These are phyloP conservation scores for Scleropages formosus DNA, from an alignment of 2,797 vertebrate species.

Conservation along the genomic window DNA sequence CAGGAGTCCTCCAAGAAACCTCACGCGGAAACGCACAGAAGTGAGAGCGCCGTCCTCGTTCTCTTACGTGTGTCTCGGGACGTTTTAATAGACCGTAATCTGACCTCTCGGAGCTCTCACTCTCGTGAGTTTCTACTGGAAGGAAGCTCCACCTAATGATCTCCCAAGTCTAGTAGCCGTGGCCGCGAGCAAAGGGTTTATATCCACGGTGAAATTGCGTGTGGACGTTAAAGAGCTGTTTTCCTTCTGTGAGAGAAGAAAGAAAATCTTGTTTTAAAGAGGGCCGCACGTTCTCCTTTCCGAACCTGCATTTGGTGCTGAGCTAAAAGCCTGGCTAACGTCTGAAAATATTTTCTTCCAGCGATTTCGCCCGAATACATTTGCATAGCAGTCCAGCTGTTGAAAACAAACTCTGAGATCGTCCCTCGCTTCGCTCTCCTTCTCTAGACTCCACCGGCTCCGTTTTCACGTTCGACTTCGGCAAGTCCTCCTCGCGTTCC, in stretches of 20 bases:
- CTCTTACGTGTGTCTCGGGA: background rate
- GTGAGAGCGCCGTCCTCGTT: constrained; percentile 29
- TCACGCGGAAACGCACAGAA: constrained; percentile 66
- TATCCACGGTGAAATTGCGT: background rate
- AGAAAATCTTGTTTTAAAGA: no score
- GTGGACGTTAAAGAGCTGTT: no score
- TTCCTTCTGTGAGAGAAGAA: no score
- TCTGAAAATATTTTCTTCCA: no score
- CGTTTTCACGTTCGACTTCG: constrained; percentile 85
- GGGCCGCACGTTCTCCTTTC: no score
- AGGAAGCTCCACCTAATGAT: background rate
- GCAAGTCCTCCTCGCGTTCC: constrained; percentile 70
- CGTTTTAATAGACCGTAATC: background rate
- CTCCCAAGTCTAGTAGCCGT: background rate
- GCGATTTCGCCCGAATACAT: no score
- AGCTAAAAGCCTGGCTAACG: no score
- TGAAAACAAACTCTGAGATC: background rate
- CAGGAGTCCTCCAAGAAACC: constrained; percentile 68
- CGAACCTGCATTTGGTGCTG: no score
- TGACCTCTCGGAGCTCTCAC: background rate
- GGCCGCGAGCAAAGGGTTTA: background rate
- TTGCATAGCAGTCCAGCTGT: background rate
- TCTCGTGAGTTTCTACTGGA: background rate
- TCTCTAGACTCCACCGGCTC: constrained; percentile 72
- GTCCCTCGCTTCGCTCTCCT: constrained; percentile 1